Percentiles rank a stretch among this genome's conserved stretches.
These are phyloP conservation scores for Sminthurinus aureus DNA, from an alignment of 2,888 invertebrate species.

Conservation along the genomic window DNA sequence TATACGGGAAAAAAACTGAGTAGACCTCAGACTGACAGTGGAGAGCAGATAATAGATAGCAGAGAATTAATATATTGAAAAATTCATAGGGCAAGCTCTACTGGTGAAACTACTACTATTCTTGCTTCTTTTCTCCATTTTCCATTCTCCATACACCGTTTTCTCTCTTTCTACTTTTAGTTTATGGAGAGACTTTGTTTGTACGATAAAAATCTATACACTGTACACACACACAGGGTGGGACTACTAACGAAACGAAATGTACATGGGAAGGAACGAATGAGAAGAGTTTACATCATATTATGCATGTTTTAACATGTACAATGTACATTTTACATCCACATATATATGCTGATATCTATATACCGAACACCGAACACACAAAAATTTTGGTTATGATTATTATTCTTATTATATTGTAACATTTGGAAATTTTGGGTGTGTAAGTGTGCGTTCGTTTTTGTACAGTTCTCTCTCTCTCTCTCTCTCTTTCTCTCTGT, in stretches of 20 bases:
- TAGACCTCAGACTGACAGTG: neutral
- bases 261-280: neutral
- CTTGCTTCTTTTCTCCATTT: neutral
- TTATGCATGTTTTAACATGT: too few species aligned
- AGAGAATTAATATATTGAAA: constrained; percentile 36
- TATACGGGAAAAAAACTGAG: neutral
- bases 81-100: constrained; percentile 13
- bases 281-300: neutral
- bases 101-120: neutral
- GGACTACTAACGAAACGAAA: neutral
- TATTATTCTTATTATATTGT: neutral
- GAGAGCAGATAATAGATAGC: constrained; percentile 22
- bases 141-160: constrained; percentile 5
- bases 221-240: neutral
- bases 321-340: too few species aligned
- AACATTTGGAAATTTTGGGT: neutral
- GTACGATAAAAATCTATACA: constrained; percentile 32
- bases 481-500: constrained; percentile 29
- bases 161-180: neutral
- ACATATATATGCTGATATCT: too few species aligned
- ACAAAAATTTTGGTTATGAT: neutral
- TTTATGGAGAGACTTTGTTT: neutral
- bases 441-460: neutral
- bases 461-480: neutral
- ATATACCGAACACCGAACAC: neutral